Conservation (phyloP, 1,140 invertebrate species). For the Pseudobourletiella spinata region DNA sequence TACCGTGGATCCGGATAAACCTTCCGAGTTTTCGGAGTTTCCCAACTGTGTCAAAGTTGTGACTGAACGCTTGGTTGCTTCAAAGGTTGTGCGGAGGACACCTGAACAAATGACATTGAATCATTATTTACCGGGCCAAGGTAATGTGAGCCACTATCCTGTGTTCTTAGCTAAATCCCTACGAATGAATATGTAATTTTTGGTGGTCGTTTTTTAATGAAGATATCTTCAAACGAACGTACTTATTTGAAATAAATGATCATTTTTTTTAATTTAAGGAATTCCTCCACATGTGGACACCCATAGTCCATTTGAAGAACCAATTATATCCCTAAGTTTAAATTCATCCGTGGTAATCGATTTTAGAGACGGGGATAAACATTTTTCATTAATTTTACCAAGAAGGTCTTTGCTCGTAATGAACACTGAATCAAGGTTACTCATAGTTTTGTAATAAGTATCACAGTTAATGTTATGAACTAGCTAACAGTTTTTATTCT, state of each 20-base stretch:
- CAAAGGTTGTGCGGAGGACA: slow-evolving; percentile 40
- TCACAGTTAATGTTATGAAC: too few species aligned
- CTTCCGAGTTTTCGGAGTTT: slow-evolving; percentile 53
- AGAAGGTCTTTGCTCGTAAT: slow-evolving; percentile 73
- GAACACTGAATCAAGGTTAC: slow-evolving; percentile 63
- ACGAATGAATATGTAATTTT: too few species aligned
- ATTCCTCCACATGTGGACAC: slow-evolving; percentile 95
- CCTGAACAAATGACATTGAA: slow-evolving; percentile 93
- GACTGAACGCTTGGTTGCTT: slow-evolving; percentile 50
- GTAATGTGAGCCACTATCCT: too few species aligned
- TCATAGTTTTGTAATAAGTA: too few species aligned
- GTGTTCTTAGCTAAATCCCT: too few species aligned
- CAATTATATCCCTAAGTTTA: slow-evolving; percentile 80
- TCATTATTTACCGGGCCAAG: slow-evolving; percentile 82
- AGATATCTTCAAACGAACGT: too few species aligned
- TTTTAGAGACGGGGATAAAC: slow-evolving; percentile 57
- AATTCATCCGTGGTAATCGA: slow-evolving; percentile 81
- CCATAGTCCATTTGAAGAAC: slow-evolving; percentile 82
- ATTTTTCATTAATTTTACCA: slow-evolving; percentile 58
- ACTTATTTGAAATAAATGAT: too few species aligned
- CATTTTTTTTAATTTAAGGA: too few species aligned
- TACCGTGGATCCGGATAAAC: slow-evolving; percentile 65
- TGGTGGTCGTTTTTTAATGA: too few species aligned
- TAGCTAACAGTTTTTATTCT: too few species aligned
- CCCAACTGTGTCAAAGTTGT: slow-evolving; percentile 61